Conservation (phyloP, 1,140 invertebrate species). For the Pristionchus pacificus region DNA sequence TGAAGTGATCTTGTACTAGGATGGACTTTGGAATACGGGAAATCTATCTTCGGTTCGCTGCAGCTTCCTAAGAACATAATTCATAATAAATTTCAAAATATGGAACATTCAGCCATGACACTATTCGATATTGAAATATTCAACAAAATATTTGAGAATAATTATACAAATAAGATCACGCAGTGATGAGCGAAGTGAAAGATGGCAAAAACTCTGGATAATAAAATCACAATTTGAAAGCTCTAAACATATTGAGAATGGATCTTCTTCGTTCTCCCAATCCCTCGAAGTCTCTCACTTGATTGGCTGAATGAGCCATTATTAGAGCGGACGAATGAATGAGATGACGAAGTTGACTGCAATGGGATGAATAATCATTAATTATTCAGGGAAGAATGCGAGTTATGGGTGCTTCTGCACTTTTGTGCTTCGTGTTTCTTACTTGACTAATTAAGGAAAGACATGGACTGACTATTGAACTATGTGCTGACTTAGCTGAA, state of each 20-base stretch:
- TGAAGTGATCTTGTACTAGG: too few relatives aligned
- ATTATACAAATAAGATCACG: too few relatives aligned
- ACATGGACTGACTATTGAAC: not conserved
- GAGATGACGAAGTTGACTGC: not conserved
- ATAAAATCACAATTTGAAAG: constrained; percentile 15
- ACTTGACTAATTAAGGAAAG: not conserved
- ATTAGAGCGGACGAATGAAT: constrained; percentile 19
- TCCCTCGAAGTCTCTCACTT: not conserved
- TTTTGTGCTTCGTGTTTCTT: not conserved
- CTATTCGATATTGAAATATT: too few relatives aligned
- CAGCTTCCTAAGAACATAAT: too few relatives aligned
- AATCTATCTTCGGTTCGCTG: too few relatives aligned
- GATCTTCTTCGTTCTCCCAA: constrained; percentile 12
- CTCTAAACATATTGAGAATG: constrained; percentile 24
- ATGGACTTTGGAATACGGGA: too few relatives aligned
- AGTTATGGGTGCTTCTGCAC: not conserved
- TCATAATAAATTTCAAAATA: too few relatives aligned
- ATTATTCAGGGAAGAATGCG: not conserved
- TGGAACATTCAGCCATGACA: too few relatives aligned
- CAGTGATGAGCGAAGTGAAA: too few relatives aligned
- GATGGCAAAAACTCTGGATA: too few relatives aligned
- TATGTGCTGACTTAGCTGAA: not conserved
- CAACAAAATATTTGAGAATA: too few relatives aligned
- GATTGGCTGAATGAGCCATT: constrained; percentile 22
- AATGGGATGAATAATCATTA: not conserved